Percentiles rank a stretch among this genome's conserved stretches.
phyloP scores from a whole-genome alignment of 1,140 invertebrate species.

The Chironomus tepperi region DNA sequence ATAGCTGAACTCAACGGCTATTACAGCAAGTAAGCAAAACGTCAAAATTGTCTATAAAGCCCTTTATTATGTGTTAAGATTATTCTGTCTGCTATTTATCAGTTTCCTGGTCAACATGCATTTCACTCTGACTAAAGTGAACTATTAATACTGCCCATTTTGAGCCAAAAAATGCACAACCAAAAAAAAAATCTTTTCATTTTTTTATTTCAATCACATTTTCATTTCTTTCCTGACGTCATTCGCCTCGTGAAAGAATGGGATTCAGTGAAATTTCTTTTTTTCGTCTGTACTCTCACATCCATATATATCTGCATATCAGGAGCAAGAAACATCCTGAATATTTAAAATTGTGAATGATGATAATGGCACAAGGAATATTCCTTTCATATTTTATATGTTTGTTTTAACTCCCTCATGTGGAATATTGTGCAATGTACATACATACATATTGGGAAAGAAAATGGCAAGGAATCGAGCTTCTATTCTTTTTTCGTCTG shows the following conservation, averaged over 20 bases:
- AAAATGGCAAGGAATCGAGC: not conserved
- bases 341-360: conserved; percentile 15
- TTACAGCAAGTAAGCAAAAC: too few relatives aligned
- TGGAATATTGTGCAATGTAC: conserved; percentile 6
- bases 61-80: too few relatives aligned
- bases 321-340: not conserved
- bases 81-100: too few relatives aligned
- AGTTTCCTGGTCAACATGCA: too few relatives aligned
- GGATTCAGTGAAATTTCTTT: not conserved
- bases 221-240: not conserved
- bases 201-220: conserved; percentile 2
- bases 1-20: too few relatives aligned
- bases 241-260: not conserved
- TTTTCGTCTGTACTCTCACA: not conserved
- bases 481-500: conserved; percentile 5
- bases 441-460: not conserved
- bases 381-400: conserved; percentile 14
- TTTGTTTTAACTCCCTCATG: conserved; percentile 12
- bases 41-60: too few relatives aligned
- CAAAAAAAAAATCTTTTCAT: conserved; percentile 7
- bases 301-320: not conserved
- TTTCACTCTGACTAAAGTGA: too few relatives aligned
- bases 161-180: not conserved
- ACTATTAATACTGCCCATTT: too few relatives aligned
- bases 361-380: conserved; percentile 2